These are phyloP conservation scores for Daphoenositta chrysoptera DNA, from an alignment of 2,113 vertebrate genomes.

Conservation along the genomic window DNA sequence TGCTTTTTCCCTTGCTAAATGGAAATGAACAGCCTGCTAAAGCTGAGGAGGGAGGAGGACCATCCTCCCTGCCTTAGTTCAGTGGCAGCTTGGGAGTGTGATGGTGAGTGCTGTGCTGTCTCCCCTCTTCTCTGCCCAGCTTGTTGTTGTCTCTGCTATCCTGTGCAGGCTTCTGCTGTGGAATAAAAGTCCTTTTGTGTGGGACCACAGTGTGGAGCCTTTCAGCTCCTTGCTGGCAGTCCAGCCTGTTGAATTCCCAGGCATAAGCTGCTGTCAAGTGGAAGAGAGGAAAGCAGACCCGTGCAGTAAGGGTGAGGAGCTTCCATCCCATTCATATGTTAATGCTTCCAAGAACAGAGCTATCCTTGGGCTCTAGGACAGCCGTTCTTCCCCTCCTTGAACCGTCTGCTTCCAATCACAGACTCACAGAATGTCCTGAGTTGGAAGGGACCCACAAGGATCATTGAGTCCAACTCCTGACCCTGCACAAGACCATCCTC, in stretches of 20 bases:
- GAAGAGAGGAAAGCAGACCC: background rate
- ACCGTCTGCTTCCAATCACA: background rate
- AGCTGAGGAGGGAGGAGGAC: background rate
- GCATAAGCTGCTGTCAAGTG: background rate
- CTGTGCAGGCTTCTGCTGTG: background rate
- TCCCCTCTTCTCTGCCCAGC: background rate
- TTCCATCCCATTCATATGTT: background rate
- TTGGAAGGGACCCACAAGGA: background rate
- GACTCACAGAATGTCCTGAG: background rate
- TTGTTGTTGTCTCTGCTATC: background rate
- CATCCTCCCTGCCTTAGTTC: background rate
- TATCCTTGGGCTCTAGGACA: background rate
- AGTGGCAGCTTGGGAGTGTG: background rate
- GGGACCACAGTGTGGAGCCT: background rate
- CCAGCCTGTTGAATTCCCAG: background rate
- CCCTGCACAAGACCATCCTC: background rate
- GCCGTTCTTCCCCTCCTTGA: background rate
- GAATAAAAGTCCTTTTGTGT: slow-evolving; percentile 54
- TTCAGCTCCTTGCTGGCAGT: background rate
- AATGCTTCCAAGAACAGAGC: background rate
- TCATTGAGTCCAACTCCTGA: background rate
- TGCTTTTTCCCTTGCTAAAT: background rate
- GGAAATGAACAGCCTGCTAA: background rate
- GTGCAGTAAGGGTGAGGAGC: background rate
- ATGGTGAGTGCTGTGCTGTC: background rate